Percentiles rank a stretch among this genome's conserved stretches.
Conservation (phyloP, 2,888 invertebrate species). For the Scelioninae gen. 2 region DNA sequence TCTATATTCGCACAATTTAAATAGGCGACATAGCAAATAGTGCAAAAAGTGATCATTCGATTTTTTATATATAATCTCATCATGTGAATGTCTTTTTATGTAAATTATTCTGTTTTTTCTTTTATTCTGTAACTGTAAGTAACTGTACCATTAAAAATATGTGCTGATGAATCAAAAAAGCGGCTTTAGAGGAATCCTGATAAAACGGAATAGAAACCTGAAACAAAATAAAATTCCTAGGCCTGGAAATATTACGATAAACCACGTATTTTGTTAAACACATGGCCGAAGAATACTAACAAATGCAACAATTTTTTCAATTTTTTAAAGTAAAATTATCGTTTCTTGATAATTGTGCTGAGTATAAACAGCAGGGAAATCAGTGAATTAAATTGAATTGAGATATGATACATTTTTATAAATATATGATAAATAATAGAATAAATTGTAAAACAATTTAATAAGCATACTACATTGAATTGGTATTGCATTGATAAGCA, state of each 20-base stretch:
- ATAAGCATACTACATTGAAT: too few relatives aligned
- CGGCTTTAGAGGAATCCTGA: conserved; percentile 51
- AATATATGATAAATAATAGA: too few relatives aligned
- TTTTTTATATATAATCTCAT: conserved; percentile 8
- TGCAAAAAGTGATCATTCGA: conserved; percentile 44
- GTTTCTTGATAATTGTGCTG: too few relatives aligned
- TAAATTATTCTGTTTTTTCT: conserved; percentile 19
- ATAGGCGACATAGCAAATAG: conserved; percentile 22
- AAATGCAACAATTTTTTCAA: too few relatives aligned
- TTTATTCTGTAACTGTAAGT: conserved; percentile 28
- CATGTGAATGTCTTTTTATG: conserved; percentile 17
- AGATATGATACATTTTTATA: too few relatives aligned
- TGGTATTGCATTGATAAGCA: too few relatives aligned
- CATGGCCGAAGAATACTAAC: conserved; percentile 32
- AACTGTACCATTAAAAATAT: conserved; percentile 55
- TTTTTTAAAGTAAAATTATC: too few relatives aligned
- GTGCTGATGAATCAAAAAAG: conserved; percentile 46
- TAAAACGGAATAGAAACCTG: conserved; percentile 61
- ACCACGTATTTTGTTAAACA: conserved; percentile 26
- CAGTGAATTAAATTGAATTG: too few relatives aligned
- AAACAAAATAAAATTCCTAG: conserved; percentile 68
- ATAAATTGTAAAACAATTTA: too few relatives aligned
- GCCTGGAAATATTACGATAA: conserved; percentile 58
- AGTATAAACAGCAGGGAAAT: too few relatives aligned
- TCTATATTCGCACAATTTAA: conserved; percentile 38